Evolutionary conservation across 2,797 vertebrate species (phyloP).

Genomic region (Rousettus madagascariensis): DNA sequence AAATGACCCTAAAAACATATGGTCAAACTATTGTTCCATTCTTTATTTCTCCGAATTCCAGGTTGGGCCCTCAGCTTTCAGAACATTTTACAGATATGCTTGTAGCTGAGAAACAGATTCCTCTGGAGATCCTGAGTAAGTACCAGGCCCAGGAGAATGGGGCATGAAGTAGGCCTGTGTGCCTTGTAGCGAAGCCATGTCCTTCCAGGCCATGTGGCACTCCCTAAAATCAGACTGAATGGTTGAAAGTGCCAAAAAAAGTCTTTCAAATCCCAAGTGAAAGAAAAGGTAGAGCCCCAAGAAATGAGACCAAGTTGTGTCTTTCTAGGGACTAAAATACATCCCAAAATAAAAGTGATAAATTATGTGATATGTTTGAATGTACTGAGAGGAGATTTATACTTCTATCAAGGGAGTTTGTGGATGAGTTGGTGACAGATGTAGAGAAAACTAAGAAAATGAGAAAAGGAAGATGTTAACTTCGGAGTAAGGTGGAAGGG

Average conservation of each 20-base stretch:
- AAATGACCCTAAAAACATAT: conserved; percentile 87
- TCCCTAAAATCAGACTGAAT: not conserved
- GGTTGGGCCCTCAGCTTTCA: conserved; percentile 83
- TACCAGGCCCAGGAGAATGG: accelerated
- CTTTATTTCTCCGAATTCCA: conserved; percentile 78
- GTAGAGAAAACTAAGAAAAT: not conserved
- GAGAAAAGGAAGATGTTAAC: not conserved
- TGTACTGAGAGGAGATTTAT: not conserved
- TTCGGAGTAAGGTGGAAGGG: no score
- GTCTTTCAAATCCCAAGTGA: not conserved
- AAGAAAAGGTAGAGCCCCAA: not conserved
- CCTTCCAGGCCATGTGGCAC: not conserved
- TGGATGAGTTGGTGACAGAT: not conserved
- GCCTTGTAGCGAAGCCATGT: not conserved
- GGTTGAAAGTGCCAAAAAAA: not conserved
- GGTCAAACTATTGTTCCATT: conserved; percentile 91
- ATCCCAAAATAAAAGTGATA: not conserved
- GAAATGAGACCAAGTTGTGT: not conserved
- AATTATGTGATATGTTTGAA: not conserved
- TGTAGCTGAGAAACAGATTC: conserved; percentile 81
- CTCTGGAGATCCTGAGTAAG: conserved; percentile 88
- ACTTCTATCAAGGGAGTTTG: not conserved
- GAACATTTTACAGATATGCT: conserved; percentile 86
- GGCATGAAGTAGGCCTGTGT: not conserved
- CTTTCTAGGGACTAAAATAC: not conserved